A percentile compares a stretch with the other conserved stretches of the same genome.
phyloP scores from a whole-genome alignment of 2,888 invertebrate species.

The Caenorhabditis sp. region DNA sequence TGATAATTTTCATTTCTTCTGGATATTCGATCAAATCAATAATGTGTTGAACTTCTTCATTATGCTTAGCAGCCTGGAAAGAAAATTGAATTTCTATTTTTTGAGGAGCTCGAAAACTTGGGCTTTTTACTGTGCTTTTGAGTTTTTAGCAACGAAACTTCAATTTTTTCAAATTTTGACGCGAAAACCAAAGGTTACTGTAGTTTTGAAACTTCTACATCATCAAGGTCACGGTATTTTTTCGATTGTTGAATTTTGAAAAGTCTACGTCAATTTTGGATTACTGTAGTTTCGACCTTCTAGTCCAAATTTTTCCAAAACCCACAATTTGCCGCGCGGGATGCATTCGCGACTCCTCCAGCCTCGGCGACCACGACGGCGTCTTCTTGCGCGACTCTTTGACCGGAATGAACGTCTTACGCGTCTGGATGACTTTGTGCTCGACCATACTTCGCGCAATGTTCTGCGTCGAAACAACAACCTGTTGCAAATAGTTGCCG shows the following conservation, averaged over 20 bases:
- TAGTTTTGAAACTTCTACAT: too few species aligned
- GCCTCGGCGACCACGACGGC: neutral
- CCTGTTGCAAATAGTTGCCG: conserved; percentile 85
- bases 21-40: conserved; percentile 33
- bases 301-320: conserved; percentile 1
- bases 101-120: too few species aligned
- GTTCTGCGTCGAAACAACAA: conserved; percentile 86
- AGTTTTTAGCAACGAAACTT: too few species aligned
- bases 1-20: conserved; percentile 6
- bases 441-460: conserved; percentile 86
- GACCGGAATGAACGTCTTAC: conserved; percentile 58
- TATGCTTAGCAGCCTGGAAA: conserved; percentile 25
- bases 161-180: too few species aligned
- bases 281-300: neutral
- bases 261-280: neutral
- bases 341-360: neutral
- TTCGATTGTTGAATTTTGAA: too few species aligned
- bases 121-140: too few species aligned
- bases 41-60: conserved; percentile 8
- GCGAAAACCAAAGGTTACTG: too few species aligned
- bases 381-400: conserved; percentile 3
- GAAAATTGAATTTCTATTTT: neutral
- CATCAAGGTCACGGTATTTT: too few species aligned
- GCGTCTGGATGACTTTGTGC: too few species aligned
- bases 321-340: conserved; percentile 13